Evolutionary conservation across 2,113 vertebrate species (phyloP).

Genomic region (Orientallactaga bullata): DNA sequence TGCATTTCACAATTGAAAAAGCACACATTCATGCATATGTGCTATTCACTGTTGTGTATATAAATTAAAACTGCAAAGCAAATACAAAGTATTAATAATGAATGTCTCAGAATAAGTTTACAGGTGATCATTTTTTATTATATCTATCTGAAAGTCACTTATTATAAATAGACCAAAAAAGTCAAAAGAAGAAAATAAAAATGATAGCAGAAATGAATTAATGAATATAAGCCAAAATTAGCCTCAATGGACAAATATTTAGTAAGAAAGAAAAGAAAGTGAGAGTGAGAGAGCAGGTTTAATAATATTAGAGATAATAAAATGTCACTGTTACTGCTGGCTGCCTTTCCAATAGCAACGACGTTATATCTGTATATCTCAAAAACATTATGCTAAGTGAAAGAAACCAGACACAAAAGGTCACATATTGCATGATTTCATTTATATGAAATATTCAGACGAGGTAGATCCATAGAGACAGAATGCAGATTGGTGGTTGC

Average conservation of each 20-base stretch:
- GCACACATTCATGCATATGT: neutral
- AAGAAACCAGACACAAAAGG: conserved; percentile 52
- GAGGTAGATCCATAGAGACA: conserved; percentile 53
- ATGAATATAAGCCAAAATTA: conserved; percentile 11
- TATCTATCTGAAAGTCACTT: neutral
- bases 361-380: conserved; percentile 4
- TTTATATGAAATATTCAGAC: conserved; percentile 58
- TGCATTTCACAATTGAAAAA: neutral
- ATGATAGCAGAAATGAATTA: conserved; percentile 8
- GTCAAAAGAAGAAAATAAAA: conserved; percentile 4
- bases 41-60: neutral
- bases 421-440: conserved; percentile 27
- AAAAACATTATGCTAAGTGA: conserved; percentile 33
- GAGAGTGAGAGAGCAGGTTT: neutral
- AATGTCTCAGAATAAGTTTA: neutral
- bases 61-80: neutral
- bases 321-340: conserved; percentile 22
- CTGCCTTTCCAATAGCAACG: conserved; percentile 23
- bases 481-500: conserved; percentile 33
- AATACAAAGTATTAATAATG: neutral
- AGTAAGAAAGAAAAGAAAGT: conserved; percentile 20
- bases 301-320: conserved; percentile 51
- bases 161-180: neutral
- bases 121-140: neutral
- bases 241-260: neutral